These are phyloP conservation scores for Allophyes oxyacanthae DNA, from an alignment of 2,888 invertebrate species.

Conservation along the genomic window DNA sequence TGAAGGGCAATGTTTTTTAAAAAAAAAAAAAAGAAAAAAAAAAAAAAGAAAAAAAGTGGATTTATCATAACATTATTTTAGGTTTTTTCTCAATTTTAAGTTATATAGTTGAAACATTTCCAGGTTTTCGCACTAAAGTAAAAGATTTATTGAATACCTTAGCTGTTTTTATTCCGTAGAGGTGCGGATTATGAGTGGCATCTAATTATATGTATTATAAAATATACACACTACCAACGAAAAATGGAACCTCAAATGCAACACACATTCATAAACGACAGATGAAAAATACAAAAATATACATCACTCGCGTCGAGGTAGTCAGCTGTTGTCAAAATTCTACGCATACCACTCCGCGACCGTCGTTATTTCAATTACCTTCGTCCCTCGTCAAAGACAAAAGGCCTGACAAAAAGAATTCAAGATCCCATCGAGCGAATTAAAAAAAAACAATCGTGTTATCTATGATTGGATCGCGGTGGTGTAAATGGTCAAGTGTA, in stretches of 20 bases:
- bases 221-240: neutral
- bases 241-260: conserved; percentile 11
- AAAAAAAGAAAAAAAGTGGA: too few species aligned
- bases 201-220: too few species aligned
- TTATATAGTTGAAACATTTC: too few species aligned
- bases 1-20: neutral
- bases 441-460: conserved; percentile 78
- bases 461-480: conserved; percentile 89
- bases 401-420: conserved; percentile 82
- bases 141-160: too few species aligned
- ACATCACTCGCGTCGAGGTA: conserved; percentile 52
- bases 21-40: too few species aligned
- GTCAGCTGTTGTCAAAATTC: conserved; percentile 87
- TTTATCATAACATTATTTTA: too few species aligned
- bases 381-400: conserved; percentile 88
- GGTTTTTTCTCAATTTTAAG: too few species aligned
- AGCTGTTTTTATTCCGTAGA: too few species aligned
- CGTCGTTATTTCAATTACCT: conserved; percentile 88
- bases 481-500: conserved; percentile 86
- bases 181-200: too few species aligned
- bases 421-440: conserved; percentile 68
- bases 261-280: conserved; percentile 50
- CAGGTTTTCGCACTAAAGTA: too few species aligned
- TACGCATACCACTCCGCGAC: conserved; percentile 81
- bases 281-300: conserved; percentile 55